phyloP scores from a whole-genome alignment of 2,888 invertebrate genomes.

The Conops quadrifasciatus region DNA sequence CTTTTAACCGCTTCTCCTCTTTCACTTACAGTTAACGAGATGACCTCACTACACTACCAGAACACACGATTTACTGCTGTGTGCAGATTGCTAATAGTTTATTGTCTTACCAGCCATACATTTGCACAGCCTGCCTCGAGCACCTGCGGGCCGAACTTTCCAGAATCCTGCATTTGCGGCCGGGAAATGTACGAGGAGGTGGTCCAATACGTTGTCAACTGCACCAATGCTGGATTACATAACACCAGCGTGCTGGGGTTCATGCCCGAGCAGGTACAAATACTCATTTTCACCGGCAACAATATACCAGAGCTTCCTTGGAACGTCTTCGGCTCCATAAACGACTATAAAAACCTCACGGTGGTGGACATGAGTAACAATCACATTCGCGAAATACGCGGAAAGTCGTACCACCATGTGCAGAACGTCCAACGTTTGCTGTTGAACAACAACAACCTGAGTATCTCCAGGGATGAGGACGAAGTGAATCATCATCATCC shows the following conservation, averaged over 20 bases:
- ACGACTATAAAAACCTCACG: slow-evolving; percentile 69
- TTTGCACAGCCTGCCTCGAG: slow-evolving; percentile 38
- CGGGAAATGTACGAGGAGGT: slow-evolving; percentile 66
- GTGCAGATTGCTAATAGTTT: neutral
- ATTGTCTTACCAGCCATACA: neutral
- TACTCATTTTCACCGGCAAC: slow-evolving; percentile 78
- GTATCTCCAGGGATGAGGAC: slow-evolving; percentile 68
- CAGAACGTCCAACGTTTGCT: slow-evolving; percentile 73
- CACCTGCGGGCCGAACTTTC: slow-evolving; percentile 66
- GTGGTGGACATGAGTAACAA: slow-evolving; percentile 80
- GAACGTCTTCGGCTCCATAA: slow-evolving; percentile 76
- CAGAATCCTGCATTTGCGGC: slow-evolving; percentile 69
- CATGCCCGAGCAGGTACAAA: slow-evolving; percentile 73
- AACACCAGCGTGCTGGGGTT: slow-evolving; percentile 70
- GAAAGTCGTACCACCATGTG: slow-evolving; percentile 79
- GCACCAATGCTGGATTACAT: slow-evolving; percentile 72
- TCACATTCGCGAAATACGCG: slow-evolving; percentile 74
- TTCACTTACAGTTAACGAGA: slow-evolving; percentile 3
- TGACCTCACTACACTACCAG: neutral
- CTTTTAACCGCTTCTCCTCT: neutral
- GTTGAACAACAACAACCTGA: slow-evolving; percentile 76
- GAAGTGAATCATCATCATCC: slow-evolving; percentile 73
- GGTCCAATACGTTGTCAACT: slow-evolving; percentile 74
- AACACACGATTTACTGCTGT: neutral
- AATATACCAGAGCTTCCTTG: slow-evolving; percentile 71